phyloP scores from a whole-genome alignment of 2,113 vertebrate genomes.

The Aptenodytes patagonicus region DNA sequence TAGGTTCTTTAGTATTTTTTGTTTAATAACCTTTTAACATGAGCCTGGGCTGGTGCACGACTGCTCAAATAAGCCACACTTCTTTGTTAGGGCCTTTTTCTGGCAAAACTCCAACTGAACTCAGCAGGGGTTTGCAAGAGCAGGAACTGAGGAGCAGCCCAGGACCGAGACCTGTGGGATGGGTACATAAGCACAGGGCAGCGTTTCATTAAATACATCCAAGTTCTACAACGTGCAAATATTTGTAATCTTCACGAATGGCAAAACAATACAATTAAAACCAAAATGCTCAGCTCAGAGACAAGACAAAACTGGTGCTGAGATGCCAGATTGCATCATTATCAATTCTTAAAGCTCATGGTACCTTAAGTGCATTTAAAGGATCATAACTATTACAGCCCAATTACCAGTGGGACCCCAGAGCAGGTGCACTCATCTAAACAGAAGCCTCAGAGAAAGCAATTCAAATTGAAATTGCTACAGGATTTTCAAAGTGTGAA shows the following conservation, averaged over 20 bases:
- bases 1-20: not conserved
- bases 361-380: slow-evolving; percentile 70
- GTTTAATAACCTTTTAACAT: not conserved
- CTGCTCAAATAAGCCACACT: not conserved
- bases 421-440: slow-evolving; percentile 58
- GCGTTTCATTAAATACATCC: not conserved
- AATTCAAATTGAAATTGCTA: slow-evolving; percentile 23
- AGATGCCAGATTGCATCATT: slow-evolving; percentile 29
- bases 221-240: not conserved
- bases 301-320: not conserved
- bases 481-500: slow-evolving; percentile 46
- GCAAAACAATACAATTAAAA: slow-evolving; percentile 6
- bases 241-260: not conserved
- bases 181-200: not conserved
- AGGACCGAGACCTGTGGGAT: not conserved
- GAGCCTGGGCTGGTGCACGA: not conserved
- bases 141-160: not conserved
- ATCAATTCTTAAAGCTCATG: slow-evolving; percentile 17
- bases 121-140: not conserved
- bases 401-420: slow-evolving; percentile 45
- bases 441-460: slow-evolving; percentile 43
- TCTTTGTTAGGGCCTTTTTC: slow-evolving; percentile 2
- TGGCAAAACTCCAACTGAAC: slow-evolving; percentile 18
- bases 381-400: slow-evolving; percentile 61
- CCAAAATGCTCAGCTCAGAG: not conserved